Conservation (phyloP, 2,797 vertebrate species). For the Myripristis jacobus region DNA sequence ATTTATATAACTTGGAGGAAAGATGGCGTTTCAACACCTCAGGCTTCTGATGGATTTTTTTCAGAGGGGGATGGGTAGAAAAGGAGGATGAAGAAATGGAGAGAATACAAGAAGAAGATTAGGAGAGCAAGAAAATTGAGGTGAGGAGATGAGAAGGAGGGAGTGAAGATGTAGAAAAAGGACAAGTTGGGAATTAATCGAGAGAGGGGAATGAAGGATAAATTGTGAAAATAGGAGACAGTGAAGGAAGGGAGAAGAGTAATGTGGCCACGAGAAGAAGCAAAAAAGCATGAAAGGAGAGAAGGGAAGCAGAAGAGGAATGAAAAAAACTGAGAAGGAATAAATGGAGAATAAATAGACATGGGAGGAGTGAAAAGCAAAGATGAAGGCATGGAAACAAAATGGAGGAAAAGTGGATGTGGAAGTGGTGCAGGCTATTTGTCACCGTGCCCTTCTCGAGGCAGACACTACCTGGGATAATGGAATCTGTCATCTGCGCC, state of each 20-base stretch:
- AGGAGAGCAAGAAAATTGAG: too few species aligned
- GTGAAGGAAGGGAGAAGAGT: too few species aligned
- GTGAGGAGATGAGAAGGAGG: neutral
- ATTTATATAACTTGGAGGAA: constrained; percentile 63
- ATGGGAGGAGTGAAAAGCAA: too few species aligned
- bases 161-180: neutral
- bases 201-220: neutral
- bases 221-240: too few species aligned
- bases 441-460: constrained; percentile 25
- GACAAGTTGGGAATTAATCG: neutral
- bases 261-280: neutral
- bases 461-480: constrained; percentile 26
- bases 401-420: constrained; percentile 15
- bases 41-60: constrained; percentile 46
- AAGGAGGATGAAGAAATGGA: too few species aligned
- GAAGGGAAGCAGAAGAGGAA: neutral
- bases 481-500: constrained; percentile 25
- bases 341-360: too few species aligned
- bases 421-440: neutral
- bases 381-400: neutral
- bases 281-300: neutral
- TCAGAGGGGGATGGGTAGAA: constrained; percentile 4
- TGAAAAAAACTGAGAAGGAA: too few species aligned
- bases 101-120: too few species aligned
- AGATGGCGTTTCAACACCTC: constrained; percentile 49